These are phyloP conservation scores for Chymomyza amoena DNA, from an alignment of 2,888 invertebrate genomes.

Conservation along the genomic window DNA sequence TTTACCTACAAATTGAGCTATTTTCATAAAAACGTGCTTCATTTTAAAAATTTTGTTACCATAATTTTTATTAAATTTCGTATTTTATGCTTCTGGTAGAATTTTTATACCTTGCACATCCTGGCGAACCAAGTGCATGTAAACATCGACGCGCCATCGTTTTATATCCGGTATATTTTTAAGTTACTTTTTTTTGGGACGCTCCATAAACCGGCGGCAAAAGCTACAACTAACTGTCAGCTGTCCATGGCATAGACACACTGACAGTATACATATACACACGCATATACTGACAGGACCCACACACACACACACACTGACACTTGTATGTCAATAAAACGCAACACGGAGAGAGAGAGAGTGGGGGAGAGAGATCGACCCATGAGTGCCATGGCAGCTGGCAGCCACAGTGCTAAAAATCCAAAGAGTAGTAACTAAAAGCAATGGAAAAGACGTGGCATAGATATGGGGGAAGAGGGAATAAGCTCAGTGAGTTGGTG, in stretches of 20 bases:
- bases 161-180: background rate
- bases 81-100: background rate
- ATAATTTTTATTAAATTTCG: too few species aligned
- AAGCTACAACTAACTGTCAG: slow-evolving; percentile 18
- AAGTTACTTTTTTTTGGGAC: background rate
- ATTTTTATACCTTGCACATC: background rate
- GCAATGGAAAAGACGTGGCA: slow-evolving; percentile 17
- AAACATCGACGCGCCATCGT: background rate
- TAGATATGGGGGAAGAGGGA: background rate
- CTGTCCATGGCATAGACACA: slow-evolving; percentile 19
- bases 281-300: slow-evolving; percentile 6
- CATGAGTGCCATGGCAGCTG: slow-evolving; percentile 40
- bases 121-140: background rate
- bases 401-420: slow-evolving; percentile 8
- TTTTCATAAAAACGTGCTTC: too few species aligned
- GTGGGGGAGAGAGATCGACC: background rate
- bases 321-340: slow-evolving; percentile 61
- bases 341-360: slow-evolving; percentile 27
- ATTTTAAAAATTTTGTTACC: too few species aligned
- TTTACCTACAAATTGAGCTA: too few species aligned
- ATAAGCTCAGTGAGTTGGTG: background rate
- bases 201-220: background rate
- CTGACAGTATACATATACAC: background rate
- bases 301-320: slow-evolving; percentile 7
- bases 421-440: slow-evolving; percentile 56